Base-by-base conservation (phyloP, 1,140 invertebrate species). In the Matsumurasca onukii region DNA sequence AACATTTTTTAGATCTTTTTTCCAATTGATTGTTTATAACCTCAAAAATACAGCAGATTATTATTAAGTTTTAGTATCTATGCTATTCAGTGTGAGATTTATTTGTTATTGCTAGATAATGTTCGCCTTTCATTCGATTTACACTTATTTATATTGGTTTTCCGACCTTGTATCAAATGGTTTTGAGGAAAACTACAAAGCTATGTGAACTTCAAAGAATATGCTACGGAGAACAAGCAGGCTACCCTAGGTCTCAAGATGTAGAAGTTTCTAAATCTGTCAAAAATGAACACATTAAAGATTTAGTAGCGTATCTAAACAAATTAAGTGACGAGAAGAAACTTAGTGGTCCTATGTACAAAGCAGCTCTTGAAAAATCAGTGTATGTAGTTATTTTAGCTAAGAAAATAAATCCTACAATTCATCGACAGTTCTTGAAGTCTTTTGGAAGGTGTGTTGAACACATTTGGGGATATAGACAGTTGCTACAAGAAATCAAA, bases 131-230 rank as follows among this genome's bases (percentile, higher is more conserved):
- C 31, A 65, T 48, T 65, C 62, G 25, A 39, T 68, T 25, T 68
- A 59, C 34, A 29, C 55, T 17, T 59, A 45, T 29, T 74, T 90
- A 34, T 87, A 84, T 73, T 86, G 83, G 81, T 91, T 89, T 78
- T 79, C 31, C 82, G 91, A 70, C 88, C 90, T 1, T 78, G 91
- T 59, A 82, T 93, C 48, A 98, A 98, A 83, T 95, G 94, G 91
- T 97, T 76, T 79, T 97, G 25, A 84, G 89, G 63, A 88, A 88
- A 77, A 92, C 91, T 17, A 97, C 94, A 13, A 86, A 88, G 69
- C 83, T 96, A 71, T 97, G 93, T 80, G 94, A 98, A 80, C 79
- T 98, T 1, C 93, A 98, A 78, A 84, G 95, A 74, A 93, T 97
- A 67, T 95, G 93, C 76, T 97, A 96, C 78, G 91, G 91, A 5